These are phyloP conservation scores for Sinelater perroti DNA, from an alignment of 2,888 invertebrate species.

Conservation along the genomic window DNA sequence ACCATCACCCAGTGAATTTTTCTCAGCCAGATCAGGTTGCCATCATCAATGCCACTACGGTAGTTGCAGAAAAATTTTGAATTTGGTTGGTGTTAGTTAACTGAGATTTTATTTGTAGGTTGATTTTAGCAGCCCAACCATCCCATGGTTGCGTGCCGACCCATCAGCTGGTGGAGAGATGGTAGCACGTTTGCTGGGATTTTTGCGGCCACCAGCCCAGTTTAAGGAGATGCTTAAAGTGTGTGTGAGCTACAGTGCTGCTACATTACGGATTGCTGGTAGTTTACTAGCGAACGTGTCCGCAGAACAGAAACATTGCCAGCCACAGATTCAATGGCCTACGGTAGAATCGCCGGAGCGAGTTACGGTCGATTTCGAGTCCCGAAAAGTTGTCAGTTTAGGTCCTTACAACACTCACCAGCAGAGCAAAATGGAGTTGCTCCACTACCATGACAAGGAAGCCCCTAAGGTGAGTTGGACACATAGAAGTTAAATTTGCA, in stretches of 20 bases:
- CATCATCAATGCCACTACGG: constrained; percentile 86
- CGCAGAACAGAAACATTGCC: constrained; percentile 77
- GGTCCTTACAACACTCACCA: constrained; percentile 71
- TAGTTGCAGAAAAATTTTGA: no score
- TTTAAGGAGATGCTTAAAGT: constrained; percentile 82
- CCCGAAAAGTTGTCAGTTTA: constrained; percentile 61
- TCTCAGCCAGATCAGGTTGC: constrained; percentile 89
- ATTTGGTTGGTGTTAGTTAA: neutral
- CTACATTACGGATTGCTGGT: constrained; percentile 69
- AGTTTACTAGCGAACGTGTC: constrained; percentile 64
- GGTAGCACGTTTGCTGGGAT: constrained; percentile 81
- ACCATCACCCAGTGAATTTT: constrained; percentile 86
- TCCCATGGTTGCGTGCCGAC: constrained; percentile 73
- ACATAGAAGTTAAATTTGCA: neutral
- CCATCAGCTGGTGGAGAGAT: constrained; percentile 76
- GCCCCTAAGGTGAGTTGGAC: constrained; percentile 69
- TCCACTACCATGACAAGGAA: constrained; percentile 76
- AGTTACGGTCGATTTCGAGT: constrained; percentile 61
- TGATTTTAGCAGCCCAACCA: constrained; percentile 78
- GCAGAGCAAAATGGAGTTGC: constrained; percentile 83
- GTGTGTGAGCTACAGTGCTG: constrained; percentile 81
- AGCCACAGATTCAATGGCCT: constrained; percentile 70
- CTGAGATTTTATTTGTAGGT: constrained; percentile 53
- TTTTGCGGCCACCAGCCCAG: constrained; percentile 78
- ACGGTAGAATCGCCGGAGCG: constrained; percentile 48